phyloP scores from a whole-genome alignment of 1,140 invertebrate species.

The Tetraneura akinire region DNA sequence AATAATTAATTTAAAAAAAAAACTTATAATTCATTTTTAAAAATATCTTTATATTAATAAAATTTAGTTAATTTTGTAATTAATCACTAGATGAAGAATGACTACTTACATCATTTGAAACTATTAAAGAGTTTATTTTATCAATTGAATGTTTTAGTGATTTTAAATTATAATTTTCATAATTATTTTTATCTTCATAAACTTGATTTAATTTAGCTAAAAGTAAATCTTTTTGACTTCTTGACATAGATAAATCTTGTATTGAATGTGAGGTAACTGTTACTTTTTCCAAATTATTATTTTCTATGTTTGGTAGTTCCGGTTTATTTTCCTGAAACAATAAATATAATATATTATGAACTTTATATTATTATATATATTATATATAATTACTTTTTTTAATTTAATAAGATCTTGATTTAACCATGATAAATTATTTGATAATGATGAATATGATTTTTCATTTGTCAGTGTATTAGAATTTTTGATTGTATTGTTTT shows the following conservation, averaged over 20 bases:
- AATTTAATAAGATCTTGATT: neutral
- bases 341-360: neutral
- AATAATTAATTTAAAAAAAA: neutral
- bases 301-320: neutral
- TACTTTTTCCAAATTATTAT: neutral
- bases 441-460: neutral
- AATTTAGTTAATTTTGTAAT: neutral
- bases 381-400: neutral
- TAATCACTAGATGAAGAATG: neutral
- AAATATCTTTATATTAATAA: neutral
- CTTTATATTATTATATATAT: neutral
- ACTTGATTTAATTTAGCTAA: slow-evolving; percentile 37
- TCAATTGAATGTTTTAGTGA: neutral
- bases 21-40: too few species aligned
- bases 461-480: neutral
- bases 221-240: slow-evolving; percentile 28
- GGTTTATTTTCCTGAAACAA: slow-evolving; percentile 11
- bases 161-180: slow-evolving; percentile 20
- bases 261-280: neutral
- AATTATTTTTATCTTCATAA: neutral
- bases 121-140: neutral
- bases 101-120: neutral
- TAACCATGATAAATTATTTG: neutral
- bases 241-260: neutral
- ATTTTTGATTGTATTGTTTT: neutral